Evolutionary conservation across 2,888 invertebrate species (phyloP).

Genomic region (Clusia tigrina): DNA sequence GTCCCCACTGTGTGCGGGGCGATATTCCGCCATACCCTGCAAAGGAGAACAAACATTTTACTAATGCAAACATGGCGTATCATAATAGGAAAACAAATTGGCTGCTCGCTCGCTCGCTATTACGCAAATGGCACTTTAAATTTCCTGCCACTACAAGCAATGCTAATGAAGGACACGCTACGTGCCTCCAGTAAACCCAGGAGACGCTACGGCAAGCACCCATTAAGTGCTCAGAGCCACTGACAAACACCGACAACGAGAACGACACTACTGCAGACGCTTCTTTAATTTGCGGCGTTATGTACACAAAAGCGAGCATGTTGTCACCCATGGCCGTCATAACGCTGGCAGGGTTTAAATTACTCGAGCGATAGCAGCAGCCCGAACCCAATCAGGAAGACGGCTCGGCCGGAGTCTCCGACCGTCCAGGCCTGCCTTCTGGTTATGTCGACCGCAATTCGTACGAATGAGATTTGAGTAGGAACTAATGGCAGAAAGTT

Average conservation of each 20-base stretch:
- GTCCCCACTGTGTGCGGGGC: slow-evolving; percentile 80
- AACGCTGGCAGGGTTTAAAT: background rate
- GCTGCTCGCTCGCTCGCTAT: background rate
- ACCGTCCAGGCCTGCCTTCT: too few species aligned
- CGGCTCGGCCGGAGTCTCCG: background rate
- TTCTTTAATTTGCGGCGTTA: slow-evolving; percentile 4
- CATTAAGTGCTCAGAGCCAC: background rate
- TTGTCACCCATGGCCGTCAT: background rate
- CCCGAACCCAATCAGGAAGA: too few species aligned
- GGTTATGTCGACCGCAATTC: too few species aligned
- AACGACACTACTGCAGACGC: too few species aligned
- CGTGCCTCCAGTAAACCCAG: background rate
- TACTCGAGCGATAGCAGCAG: background rate
- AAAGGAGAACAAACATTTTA: too few species aligned
- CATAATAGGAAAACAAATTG: background rate
- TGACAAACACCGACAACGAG: background rate
- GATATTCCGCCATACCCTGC: slow-evolving; percentile 86
- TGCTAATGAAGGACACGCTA: background rate
- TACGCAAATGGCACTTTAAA: background rate
- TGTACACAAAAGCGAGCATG: background rate
- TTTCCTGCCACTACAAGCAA: too few species aligned
- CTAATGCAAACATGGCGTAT: background rate
- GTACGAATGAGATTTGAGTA: too few species aligned
- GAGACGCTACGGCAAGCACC: background rate
- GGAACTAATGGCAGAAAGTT: too few species aligned